phyloP scores from a whole-genome alignment of 2,888 invertebrate genomes.

The Drosophila bunnanda region DNA sequence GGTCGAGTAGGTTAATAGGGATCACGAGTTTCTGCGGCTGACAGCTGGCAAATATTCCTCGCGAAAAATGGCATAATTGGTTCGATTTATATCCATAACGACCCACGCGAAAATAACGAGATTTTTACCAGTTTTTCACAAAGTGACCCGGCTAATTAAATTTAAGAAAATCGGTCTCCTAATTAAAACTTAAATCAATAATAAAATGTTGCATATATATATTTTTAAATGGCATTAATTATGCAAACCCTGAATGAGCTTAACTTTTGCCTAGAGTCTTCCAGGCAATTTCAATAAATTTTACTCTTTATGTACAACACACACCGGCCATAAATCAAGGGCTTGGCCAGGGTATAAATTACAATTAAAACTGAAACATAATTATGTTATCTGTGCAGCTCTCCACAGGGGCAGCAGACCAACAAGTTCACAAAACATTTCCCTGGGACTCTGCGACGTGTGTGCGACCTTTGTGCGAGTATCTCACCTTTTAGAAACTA shows the following conservation, averaged over 20 bases:
- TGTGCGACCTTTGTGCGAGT: slow-evolving; percentile 53
- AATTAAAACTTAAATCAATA: slow-evolving; percentile 10
- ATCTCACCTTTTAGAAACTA: slow-evolving; percentile 67
- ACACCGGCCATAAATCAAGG: slow-evolving; percentile 59
- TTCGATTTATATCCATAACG: slow-evolving; percentile 26
- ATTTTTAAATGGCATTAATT: background rate
- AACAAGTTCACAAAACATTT: slow-evolving; percentile 44
- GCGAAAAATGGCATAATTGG: slow-evolving; percentile 33
- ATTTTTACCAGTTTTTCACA: slow-evolving; percentile 5
- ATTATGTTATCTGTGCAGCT: slow-evolving; percentile 55
- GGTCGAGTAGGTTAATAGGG: slow-evolving; percentile 39
- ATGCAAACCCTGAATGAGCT: background rate
- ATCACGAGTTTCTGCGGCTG: slow-evolving; percentile 41
- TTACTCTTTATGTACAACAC: slow-evolving; percentile 14
- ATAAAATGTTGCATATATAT: background rate
- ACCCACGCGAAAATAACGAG: slow-evolving; percentile 15
- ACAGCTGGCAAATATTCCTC: slow-evolving; percentile 38
- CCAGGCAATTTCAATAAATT: slow-evolving; percentile 27
- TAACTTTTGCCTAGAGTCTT: slow-evolving; percentile 1
- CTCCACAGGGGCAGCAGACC: slow-evolving; percentile 31
- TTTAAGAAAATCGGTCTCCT: slow-evolving; percentile 1
- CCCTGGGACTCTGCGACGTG: slow-evolving; percentile 17
- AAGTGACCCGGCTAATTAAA: slow-evolving; percentile 9
- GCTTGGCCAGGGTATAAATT: slow-evolving; percentile 63
- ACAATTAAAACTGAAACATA: slow-evolving; percentile 68